A percentile compares a stretch with the other conserved stretches of the same genome.
phyloP scores from a whole-genome alignment of 2,888 invertebrate genomes.

The Calliphora vomitoria region DNA sequence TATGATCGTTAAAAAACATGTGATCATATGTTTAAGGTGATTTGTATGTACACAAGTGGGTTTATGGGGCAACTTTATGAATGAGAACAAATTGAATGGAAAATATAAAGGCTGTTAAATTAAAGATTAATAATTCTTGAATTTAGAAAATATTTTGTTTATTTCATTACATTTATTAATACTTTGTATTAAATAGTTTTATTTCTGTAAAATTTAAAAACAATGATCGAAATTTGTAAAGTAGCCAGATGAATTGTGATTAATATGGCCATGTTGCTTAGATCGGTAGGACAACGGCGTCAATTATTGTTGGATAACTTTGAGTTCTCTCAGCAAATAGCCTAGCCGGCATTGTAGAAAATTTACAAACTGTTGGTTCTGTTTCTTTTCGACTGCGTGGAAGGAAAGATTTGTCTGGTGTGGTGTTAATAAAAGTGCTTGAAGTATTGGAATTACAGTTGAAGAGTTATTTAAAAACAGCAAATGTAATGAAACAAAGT shows the following conservation, averaged over 20 bases:
- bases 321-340: constrained; percentile 31
- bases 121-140: too few species aligned
- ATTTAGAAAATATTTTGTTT: too few species aligned
- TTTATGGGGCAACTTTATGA: too few species aligned
- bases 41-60: too few species aligned
- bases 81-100: too few species aligned
- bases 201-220: neutral
- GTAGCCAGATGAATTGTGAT: constrained; percentile 20
- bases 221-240: constrained; percentile 1
- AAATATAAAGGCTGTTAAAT: too few species aligned
- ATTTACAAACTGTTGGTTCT: constrained; percentile 67
- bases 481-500: constrained; percentile 32
- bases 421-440: constrained; percentile 53
- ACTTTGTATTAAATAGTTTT: too few species aligned
- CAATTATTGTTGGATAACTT: neutral
- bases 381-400: constrained; percentile 75
- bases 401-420: constrained; percentile 72
- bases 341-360: constrained; percentile 56
- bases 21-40: too few species aligned
- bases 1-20: too few species aligned
- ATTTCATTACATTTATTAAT: too few species aligned
- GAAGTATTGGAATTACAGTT: constrained; percentile 44
- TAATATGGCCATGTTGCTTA: neutral
- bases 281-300: constrained; percentile 50
- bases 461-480: constrained; percentile 33